Conservation (phyloP, 92 coral and sea anemone species). For the Porites rus region DNA sequence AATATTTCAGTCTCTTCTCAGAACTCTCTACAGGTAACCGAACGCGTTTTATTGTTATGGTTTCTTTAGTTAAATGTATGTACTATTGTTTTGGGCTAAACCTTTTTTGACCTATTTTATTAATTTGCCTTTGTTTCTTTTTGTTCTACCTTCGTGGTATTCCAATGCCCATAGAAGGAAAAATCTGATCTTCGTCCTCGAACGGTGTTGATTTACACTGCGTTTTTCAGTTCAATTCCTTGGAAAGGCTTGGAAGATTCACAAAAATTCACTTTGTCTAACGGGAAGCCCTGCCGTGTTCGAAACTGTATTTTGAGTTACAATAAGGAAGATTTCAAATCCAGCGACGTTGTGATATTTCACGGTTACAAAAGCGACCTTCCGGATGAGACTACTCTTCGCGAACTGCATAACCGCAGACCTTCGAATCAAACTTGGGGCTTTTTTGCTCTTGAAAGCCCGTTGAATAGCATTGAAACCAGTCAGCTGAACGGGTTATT, state of each 20-base stretch:
- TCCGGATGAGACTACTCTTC: background rate
- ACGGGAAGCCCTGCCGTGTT: background rate
- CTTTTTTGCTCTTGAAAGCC: constrained; percentile 56
- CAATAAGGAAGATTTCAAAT: constrained; percentile 31
- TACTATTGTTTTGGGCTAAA: no score
- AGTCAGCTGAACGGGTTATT: constrained; percentile 9
- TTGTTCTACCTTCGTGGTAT: no score
- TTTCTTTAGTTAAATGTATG: no score
- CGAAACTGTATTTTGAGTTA: constrained; percentile 2
- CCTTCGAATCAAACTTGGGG: constrained; percentile 58
- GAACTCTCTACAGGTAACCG: no score
- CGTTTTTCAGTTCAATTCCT: background rate
- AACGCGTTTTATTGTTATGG: no score
- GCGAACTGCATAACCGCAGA: background rate
- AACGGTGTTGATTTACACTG: background rate
- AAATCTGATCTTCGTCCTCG: background rate
- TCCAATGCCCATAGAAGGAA: no score
- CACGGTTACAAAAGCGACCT: constrained; percentile 72
- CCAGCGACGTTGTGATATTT: constrained; percentile 79
- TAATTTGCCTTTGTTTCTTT: no score
- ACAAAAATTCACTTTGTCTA: background rate
- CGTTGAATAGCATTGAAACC: constrained; percentile 22
- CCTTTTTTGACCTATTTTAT: no score
- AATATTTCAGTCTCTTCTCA: no score
- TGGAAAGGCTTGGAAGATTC: constrained; percentile 1